Base-by-base conservation (phyloP, 2,797 vertebrate genomes). In the Enteromius fasciolatus region DNA sequence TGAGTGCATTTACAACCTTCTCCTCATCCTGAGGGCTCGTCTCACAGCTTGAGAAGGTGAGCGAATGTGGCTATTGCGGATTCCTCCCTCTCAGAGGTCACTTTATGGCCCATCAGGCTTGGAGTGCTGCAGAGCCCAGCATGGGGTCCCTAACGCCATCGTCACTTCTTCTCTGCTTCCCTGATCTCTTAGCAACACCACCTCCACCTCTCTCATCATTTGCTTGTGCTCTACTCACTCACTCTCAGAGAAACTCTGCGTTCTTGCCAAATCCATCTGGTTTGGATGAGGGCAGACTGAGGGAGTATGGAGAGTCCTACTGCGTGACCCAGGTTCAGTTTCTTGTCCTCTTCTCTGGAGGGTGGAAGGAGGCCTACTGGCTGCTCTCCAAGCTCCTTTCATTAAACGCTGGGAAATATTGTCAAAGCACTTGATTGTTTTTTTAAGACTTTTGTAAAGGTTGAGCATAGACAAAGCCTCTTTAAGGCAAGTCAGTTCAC, bases 21-120 rank as follows among this genome's bases (percentile, higher is more conserved):
- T 84, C 86, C 86, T 92, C 90, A 89, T 90, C 89, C 86, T 90
- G 87, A 91, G 86, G 82, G 85, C 52, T 93, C 61, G 61, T 64
- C 61, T 64, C 90, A 88, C 92, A 91, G 92, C 92, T 92, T 90
- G 89, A 92, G 91, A 93, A 93, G 90, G 91, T 93, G 92, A 92
- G 91, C 90, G 87, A 87, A 84, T 89, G 88, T 91, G 86, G 86
- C 87, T 89, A 86, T 81, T 87, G 70, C 12, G 20, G 11, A 84
- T 36, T 80, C 83, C 76, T 87, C 85, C 90, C 92, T 80, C 87
- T 85, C 88, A 81, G 88, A 91, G 91, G 91, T 92, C 90, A 91
- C 91, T 92, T 92, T 90, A 85, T 87, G 78, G 63, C 25, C 76
- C 87, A 84, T 89, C 88, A 86, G 48, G 15, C 68, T 74, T 67